A percentile compares a stretch with the other conserved stretches of the same genome.
Evolutionary conservation across 1,140 invertebrate species (phyloP).

Genomic region (Heterodera schachtii): DNA sequence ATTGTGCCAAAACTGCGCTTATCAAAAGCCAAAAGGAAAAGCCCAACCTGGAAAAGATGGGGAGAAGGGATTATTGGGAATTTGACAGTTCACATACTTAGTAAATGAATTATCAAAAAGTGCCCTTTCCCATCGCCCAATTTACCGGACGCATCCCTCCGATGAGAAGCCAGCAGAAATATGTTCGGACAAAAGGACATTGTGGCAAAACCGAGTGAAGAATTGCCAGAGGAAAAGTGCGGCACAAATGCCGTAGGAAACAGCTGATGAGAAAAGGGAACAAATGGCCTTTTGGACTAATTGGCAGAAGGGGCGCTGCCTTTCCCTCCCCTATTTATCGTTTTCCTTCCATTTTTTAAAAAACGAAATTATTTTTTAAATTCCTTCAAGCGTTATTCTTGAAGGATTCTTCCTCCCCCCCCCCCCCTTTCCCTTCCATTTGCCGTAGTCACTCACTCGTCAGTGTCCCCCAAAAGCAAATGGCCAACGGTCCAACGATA

Average conservation of each 20-base stretch:
- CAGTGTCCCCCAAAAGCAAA: conserved; percentile 33
- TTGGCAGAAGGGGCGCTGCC: neutral
- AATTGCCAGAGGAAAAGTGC: conserved; percentile 33
- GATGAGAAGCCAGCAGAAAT: conserved; percentile 34
- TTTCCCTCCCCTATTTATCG: too few relatives aligned
- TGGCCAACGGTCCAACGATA: conserved; percentile 30
- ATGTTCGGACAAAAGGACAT: conserved; percentile 35
- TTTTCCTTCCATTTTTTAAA: too few relatives aligned
- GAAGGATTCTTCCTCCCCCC: too few relatives aligned
- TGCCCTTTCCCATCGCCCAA: neutral
- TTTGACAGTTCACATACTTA: neutral
- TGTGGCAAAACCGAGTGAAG: conserved; percentile 26
- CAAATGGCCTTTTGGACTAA: neutral
- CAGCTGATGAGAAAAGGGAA: neutral
- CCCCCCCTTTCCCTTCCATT: neutral
- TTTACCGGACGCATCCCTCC: conserved; percentile 12
- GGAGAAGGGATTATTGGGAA: neutral
- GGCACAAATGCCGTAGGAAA: conserved; percentile 19
- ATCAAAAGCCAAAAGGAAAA: conserved; percentile 34
- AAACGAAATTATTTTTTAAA: too few relatives aligned
- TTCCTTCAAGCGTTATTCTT: too few relatives aligned
- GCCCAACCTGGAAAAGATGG: conserved; percentile 20
- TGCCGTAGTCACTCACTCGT: conserved; percentile 19
- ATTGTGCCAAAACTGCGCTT: conserved; percentile 14
- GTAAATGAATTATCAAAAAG: too few relatives aligned